Percentiles rank a stretch among this genome's conserved stretches.
Evolutionary conservation across 2,797 vertebrate genomes (phyloP).

Genomic region (Rhinella marina): DNA sequence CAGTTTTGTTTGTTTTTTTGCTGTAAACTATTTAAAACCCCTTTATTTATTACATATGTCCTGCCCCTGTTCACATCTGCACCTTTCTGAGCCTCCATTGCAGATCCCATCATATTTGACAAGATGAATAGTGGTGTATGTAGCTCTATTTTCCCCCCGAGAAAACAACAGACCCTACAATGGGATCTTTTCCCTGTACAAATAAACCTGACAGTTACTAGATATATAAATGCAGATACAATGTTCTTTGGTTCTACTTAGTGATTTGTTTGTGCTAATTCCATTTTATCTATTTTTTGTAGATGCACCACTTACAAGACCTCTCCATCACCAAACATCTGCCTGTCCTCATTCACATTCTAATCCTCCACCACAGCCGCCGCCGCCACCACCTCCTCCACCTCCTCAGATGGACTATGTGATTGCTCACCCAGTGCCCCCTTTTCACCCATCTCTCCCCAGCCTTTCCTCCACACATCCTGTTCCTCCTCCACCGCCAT

Average conservation of each 20-base stretch:
- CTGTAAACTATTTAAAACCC: not conserved
- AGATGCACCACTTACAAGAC: slow-evolving; percentile 92
- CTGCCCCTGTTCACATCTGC: no score
- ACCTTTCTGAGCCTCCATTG: no score
- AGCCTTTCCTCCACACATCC: slow-evolving; percentile 88
- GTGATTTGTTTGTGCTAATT: not conserved
- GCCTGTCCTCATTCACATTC: slow-evolving; percentile 93
- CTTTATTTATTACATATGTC: no score
- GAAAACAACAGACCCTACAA: no score
- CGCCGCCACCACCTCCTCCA: slow-evolving; percentile 81
- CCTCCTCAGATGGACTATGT: slow-evolving; percentile 91
- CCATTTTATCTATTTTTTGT: slow-evolving; percentile 63
- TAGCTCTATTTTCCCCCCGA: no score
- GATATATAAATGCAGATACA: not conserved
- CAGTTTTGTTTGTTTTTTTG: no score
- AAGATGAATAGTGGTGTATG: no score
- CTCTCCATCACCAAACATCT: slow-evolving; percentile 93
- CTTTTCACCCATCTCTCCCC: slow-evolving; percentile 89
- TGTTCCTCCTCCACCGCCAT: slow-evolving; percentile 80
- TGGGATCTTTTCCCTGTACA: no score
- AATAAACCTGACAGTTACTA: not conserved
- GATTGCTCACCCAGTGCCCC: slow-evolving; percentile 92
- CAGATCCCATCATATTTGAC: no score
- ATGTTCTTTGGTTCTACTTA: not conserved
- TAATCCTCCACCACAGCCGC: slow-evolving; percentile 88